Evolutionary conservation across 2,797 vertebrate genomes (phyloP).

Genomic region (Lagocephalus sceleratus): DNA sequence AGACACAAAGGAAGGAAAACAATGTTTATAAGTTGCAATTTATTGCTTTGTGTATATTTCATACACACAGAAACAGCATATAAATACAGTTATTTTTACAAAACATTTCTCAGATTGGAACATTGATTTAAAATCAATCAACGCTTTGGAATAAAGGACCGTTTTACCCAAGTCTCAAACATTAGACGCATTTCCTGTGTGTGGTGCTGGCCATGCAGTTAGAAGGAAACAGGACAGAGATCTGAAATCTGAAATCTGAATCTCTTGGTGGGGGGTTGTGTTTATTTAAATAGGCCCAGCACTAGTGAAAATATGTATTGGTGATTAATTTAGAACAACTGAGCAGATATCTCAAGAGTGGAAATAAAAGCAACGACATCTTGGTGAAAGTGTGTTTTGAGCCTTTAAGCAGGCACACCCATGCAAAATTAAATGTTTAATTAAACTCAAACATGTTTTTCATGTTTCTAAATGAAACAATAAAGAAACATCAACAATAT

Average conservation of each 20-base stretch:
- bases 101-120: conserved; percentile 30
- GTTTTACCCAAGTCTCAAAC: conserved; percentile 16
- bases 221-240: conserved; percentile 9
- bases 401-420: conserved; percentile 20
- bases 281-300: too few relatives aligned
- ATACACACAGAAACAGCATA: conserved; percentile 16
- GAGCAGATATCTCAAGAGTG: conserved; percentile 7
- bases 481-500: conserved; percentile 17
- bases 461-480: conserved; percentile 61
- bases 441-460: conserved; percentile 55
- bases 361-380: conserved; percentile 6
- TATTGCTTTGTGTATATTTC: conserved; percentile 28
- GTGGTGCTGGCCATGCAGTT: conserved; percentile 5
- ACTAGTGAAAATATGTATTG: conserved; percentile 1
- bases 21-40: conserved; percentile 19
- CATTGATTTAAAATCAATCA: conserved; percentile 5
- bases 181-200: conserved; percentile 6
- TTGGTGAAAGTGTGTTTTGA: conserved; percentile 4
- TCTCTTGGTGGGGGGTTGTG: too few relatives aligned
- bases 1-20: conserved; percentile 1
- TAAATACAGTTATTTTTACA: conserved; percentile 27
- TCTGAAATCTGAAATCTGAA: conserved; percentile 13
- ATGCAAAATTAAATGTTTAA: conserved; percentile 62
- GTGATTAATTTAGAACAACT: background rate
- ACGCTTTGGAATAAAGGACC: conserved; percentile 11